Conservation (phyloP, 1,140 invertebrate genomes). For the Pachyrhynchus sulphureomaculatus region DNA sequence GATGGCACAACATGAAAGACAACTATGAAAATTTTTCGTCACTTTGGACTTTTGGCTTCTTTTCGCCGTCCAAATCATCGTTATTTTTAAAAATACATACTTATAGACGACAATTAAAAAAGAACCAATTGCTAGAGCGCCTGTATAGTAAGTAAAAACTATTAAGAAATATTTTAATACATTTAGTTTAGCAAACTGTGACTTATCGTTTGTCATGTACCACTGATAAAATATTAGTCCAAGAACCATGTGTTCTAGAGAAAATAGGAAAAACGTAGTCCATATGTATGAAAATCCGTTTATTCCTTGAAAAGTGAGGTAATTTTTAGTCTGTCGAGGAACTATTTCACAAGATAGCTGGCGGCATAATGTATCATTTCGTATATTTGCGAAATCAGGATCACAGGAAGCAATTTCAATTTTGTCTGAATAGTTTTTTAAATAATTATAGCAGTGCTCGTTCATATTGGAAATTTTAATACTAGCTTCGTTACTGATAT, state of each 20-base stretch:
- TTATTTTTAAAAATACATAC: neutral
- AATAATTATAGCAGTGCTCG: neutral
- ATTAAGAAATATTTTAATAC: neutral
- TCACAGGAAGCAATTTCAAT: neutral
- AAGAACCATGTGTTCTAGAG: neutral
- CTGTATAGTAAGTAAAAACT: neutral
- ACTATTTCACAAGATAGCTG: neutral
- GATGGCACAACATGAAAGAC: neutral
- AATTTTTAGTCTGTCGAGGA: neutral
- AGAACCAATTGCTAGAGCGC: neutral
- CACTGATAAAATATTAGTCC: neutral
- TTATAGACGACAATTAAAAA: neutral
- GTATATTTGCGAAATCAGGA: neutral
- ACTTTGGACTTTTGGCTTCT: neutral
- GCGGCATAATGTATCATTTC: neutral
- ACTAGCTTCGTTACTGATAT: neutral
- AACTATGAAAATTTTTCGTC: neutral
- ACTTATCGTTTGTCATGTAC: neutral
- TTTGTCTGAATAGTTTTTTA: neutral
- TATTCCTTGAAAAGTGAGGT: neutral
- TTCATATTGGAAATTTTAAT: neutral
- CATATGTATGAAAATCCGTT: neutral
- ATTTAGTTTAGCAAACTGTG: neutral
- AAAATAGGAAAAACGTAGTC: neutral
- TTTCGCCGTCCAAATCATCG: neutral